Evolutionary conservation across 2,888 invertebrate species (phyloP), one percentile per base, ranked within the genome.

Genomic region (Epistrophe grossulariae): DNA sequence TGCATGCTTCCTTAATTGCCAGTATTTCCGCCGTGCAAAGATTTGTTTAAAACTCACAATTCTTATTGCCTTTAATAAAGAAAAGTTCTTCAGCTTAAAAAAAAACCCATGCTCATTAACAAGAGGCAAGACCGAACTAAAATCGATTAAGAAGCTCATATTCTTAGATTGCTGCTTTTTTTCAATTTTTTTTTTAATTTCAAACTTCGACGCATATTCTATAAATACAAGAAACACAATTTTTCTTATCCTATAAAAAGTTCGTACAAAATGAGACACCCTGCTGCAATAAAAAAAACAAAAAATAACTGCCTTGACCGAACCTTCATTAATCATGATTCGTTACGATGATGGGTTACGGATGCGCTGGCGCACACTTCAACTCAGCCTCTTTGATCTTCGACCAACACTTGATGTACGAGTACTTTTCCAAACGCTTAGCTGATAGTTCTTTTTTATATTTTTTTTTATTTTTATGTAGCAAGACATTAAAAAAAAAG

Each of bases 281-380:
- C 45, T 40, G 45, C 7, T 68, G 13, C 15, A 15, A 8, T 55
- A 6, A 52, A 64, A 10, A 31, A 43, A 31, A n/a, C n/a, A 35
- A 52, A 64, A 10, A 31, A 24, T 17, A n/a, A 31, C 50, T 48
- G 13, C 50, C 76, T 66, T 38, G 45, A 31, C 60, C 60, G 76
- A 72, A 77, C 68, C 45, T 57, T 78, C 78, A 85, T 85, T 85
- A 85, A 78, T 66, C 78, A 70, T 68, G 78, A 78, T 73, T 81
- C 81, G 85, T 85, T 81, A 78, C 17, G 77, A 55, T 85, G 81
- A 85, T 78, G 78, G 70, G 62, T 74, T 85, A 78, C 78, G 85
- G 81, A 85, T 81, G 85, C 77, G 81, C 76, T 62, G 66, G 72
- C 76, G 77, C 78, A 70, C 77, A 73, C 81, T 85, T 59, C 64